Evolutionary conservation across 2,113 vertebrate genomes (phyloP), one percentile per base, ranked within the genome.

Genomic region (Calyptommatus sinebrachiatus): DNA sequence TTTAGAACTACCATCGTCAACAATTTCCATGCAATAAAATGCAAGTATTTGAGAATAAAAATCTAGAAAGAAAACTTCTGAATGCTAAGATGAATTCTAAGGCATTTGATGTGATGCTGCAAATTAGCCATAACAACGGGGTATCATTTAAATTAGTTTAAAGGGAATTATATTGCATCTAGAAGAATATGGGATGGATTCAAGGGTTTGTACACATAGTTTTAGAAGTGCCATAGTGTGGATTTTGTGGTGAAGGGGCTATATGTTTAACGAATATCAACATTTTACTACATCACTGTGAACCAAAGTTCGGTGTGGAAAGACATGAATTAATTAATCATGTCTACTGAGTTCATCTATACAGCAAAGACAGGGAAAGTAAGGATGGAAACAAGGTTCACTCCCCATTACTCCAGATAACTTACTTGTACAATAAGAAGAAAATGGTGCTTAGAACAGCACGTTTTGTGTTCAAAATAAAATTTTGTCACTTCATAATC

Each of bases 1-100:
- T 80, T 85, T 41, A 63, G 31, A 80, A 80, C 68, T 78, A 81
- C 84, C 46, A 20, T 50, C 84, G 75, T 90, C 81, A 74, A 77
- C 50, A 0, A 0, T 61, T 81, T 88, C 87, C 73, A 35, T 88
- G 45, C 86, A 73, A 77, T 85, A 84, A 57, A 90, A 82, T 28
- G 71, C 67, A 73, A 71, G 61, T 69, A 72, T 86, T 85, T 75
- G 73, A 79, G 70, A 45, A 78, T 79, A 74, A 77, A 57, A 28
- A 71, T 10, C 41, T 61, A 31, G 50, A 70, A 82, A 79, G 79
- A 83, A 46, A 20, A 77, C 79, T 82, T 31, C 26, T 78, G 7
- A 82, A 57, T 89, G 77, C 83, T 81, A 89, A 85, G 69, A 67
- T 24, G 28, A 14, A 22, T 4, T 67, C 66, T 81, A 70, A 80